Evolutionary conservation across 2,888 invertebrate genomes (phyloP), one percentile per base, ranked within the genome.

Genomic region (Drosophila flavopinicola): DNA sequence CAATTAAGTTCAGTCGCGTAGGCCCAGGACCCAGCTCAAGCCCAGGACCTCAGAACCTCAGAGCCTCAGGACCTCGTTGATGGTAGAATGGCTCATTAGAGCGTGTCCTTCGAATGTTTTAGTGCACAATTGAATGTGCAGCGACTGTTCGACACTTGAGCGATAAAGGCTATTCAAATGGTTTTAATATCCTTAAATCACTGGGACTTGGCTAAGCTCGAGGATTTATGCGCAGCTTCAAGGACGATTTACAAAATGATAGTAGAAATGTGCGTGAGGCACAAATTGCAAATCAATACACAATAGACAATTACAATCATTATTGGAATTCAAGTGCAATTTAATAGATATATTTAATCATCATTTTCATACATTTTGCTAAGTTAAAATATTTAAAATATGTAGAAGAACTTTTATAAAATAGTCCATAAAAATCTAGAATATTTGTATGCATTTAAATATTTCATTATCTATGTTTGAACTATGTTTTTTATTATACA

Each of bases 1-100:
- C 87, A 83, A 83, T 83, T 83, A 83, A 85, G 83, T 59, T 60
- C 78, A 66, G 57, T 57, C 45, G 35, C 44, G 35, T 70, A 63
- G 70, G 71, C 65, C 25, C 42, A 37, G 29, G 11, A 24, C 15
- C 0, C 30, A 1, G 17, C 23, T 6, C 25, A 13, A 23, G 11
- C 29, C n/a, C 17, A 32, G 32, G 32, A 20, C 11, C 30, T 29
- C 2, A 17, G 4, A 20, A 2, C 20, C 20, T n/a, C n/a, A n/a
- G n/a, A 20, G 20, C 2, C 13, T 9, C 37, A 32, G 20, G 20
- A 63, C 20, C 32, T 47, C 44, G 30, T 17, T 59, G 47, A 23
- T 74, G 30, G 27, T 56, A 38, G 42, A 73, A 75, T 61, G 67
- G 66, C 87, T 80, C 87, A 80, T 80, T 80, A 80, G 82, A 59